These are phyloP conservation scores for Potamilus streckersoni DNA, from an alignment of 1,140 invertebrate genomes.

Conservation along the genomic window DNA sequence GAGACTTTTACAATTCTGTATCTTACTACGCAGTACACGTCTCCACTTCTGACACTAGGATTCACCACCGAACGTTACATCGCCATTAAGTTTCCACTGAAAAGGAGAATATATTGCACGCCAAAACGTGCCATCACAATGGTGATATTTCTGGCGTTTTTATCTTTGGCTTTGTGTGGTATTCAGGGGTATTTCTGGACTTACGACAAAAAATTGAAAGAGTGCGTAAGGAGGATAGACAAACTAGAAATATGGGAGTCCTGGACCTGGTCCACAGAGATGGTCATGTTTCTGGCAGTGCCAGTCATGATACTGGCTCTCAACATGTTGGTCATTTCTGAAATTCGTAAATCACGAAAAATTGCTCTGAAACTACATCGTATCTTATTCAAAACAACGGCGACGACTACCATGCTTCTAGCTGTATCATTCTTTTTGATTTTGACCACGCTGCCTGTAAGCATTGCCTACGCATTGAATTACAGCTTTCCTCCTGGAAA, in stretches of 20 bases:
- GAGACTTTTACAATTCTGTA: constrained; percentile 57
- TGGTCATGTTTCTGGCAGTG: constrained; percentile 49
- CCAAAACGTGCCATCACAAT: constrained; percentile 79
- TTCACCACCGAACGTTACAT: constrained; percentile 96
- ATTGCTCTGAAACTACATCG: constrained; percentile 18
- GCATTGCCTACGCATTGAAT: constrained; percentile 42
- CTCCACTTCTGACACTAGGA: constrained; percentile 71
- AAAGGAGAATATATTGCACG: constrained; percentile 72
- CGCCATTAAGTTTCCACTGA: constrained; percentile 94
- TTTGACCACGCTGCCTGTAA: constrained; percentile 51
- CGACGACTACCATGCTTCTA: constrained; percentile 53
- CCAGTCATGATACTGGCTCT: constrained; percentile 48
- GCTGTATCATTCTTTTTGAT: constrained; percentile 55
- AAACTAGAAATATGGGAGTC: constrained; percentile 37
- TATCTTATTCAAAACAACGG: constrained; percentile 29
- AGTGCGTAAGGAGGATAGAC: constrained; percentile 13
- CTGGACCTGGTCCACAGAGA: constrained; percentile 55
- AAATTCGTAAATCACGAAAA: constrained; percentile 39
- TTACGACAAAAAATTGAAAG: constrained; percentile 22
- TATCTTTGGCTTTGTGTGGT: constrained; percentile 38
- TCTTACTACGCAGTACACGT: constrained; percentile 61
- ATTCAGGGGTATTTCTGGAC: constrained; percentile 63
- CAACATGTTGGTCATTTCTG: constrained; percentile 53
- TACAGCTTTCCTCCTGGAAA: constrained; percentile 25
- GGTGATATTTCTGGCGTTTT: constrained; percentile 39